Base-by-base conservation (phyloP, 92 coral and sea anemone species). In the Palythoa grandis region DNA sequence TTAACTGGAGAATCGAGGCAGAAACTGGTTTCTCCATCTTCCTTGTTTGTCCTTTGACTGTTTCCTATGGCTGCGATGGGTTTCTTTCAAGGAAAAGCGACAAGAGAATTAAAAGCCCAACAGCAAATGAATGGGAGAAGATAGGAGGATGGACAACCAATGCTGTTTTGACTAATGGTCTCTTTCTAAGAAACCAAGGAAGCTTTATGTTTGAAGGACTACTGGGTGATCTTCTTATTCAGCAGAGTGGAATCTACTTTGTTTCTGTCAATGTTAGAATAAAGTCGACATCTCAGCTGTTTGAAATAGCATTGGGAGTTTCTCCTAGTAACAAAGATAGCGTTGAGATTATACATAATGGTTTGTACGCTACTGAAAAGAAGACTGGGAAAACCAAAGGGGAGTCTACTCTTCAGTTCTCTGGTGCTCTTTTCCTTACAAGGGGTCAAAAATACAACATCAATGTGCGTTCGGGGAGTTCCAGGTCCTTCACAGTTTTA, bases 131-230 rank as follows among this genome's bases (percentile, higher is more conserved):
- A 20, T 90, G 91, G 93, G 82, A 86, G 12, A 90, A 87, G 74
- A 79, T 90, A 13, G 88, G 88, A 23, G 93, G 93, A 54, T 90
- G 93, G 93, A 78, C 88, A 40, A 90, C 93, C 16, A 86, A 87
- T 70, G 87, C 93, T 5, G 93, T 75, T 54, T 82, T 90, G 40
- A 90, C 93, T 53, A 90, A 90, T 57, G 93, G 93, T 0, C 91
- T 90, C 19, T 90, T 90, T 69, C 88, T 90, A 7, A 78, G 85
- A 72, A 86, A 83, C 11, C 88, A 83, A 29, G 91, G 87, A 3
- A 86, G 91, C 40, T 90, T 90, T 78, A 35, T 70, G 16, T 90
- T 74, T 58, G 93, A 90, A 20, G 88, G 88, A 43, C 86, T 90
- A 5, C 78, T 77, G 70, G 93, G 93, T 7, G 91, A 90, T 23